Evolutionary conservation across 1,140 invertebrate species (phyloP).

Genomic region (Drosophila melanogaster): DNA sequence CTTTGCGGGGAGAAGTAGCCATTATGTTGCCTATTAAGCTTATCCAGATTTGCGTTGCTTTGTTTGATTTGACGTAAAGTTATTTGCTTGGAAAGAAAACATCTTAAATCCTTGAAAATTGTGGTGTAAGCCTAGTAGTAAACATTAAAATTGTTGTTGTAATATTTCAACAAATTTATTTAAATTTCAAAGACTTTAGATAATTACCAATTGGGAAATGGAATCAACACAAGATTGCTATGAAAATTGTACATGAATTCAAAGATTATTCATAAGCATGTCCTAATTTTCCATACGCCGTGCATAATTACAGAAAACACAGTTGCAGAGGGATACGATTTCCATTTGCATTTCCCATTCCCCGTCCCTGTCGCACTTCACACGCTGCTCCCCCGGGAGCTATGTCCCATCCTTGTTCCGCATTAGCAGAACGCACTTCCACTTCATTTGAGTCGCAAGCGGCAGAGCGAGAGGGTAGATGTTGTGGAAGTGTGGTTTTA

Average conservation of each 20-base stretch:
- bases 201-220: background rate
- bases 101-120: background rate
- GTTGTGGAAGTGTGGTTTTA: slow-evolving; percentile 15
- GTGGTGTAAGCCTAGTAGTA: background rate
- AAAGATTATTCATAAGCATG: background rate
- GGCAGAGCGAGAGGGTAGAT: background rate
- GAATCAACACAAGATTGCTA: too few species aligned
- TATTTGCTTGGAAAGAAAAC: too few species aligned
- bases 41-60: too few species aligned
- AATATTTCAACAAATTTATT: too few species aligned
- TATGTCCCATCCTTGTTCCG: slow-evolving; percentile 2
- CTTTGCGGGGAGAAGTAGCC: background rate
- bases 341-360: slow-evolving; percentile 13
- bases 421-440: slow-evolving; percentile 16
- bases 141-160: too few species aligned
- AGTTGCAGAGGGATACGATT: slow-evolving; percentile 13
- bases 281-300: background rate
- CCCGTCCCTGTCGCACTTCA: slow-evolving; percentile 15
- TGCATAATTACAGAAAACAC: slow-evolving; percentile 2
- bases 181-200: background rate
- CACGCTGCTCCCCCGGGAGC: slow-evolving; percentile 15
- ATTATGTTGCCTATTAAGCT: background rate
- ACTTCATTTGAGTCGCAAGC: slow-evolving; percentile 31
- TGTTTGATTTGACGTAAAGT: too few species aligned
- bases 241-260: background rate